Percentiles rank a stretch among this genome's conserved stretches.
Evolutionary conservation across 2,797 vertebrate species (phyloP).

Genomic region (Myoxocephalus aenaeus): DNA sequence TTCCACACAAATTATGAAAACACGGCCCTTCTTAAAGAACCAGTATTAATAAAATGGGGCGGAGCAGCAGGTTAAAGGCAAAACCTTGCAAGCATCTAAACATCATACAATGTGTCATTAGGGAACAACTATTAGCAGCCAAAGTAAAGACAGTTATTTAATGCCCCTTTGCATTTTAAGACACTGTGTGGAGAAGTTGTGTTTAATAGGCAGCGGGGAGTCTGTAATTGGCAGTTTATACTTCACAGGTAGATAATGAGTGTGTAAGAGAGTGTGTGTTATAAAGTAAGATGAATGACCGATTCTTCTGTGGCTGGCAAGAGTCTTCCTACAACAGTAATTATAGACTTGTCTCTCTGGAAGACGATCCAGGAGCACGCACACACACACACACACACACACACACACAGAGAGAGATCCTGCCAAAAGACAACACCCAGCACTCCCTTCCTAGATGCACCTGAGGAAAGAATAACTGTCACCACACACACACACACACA

Average conservation of each 20-base stretch:
- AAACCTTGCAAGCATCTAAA: too few species aligned
- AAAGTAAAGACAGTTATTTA: neutral
- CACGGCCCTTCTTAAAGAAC: too few species aligned
- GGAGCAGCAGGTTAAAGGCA: too few species aligned
- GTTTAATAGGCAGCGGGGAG: conserved; percentile 6
- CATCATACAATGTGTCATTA: neutral
- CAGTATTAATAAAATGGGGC: too few species aligned
- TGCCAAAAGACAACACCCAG: conserved; percentile 66
- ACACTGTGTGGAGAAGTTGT: neutral
- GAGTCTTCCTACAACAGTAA: conserved; percentile 55
- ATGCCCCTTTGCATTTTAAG: too few species aligned
- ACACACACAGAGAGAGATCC: neutral
- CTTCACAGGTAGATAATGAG: conserved; percentile 27
- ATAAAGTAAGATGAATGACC: conserved; percentile 60
- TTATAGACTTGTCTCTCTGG: conserved; percentile 54
- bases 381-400: conserved; percentile 13
- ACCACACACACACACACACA: conserved; percentile 31
- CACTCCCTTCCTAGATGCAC: conserved; percentile 55
- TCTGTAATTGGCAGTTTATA: conserved; percentile 4
- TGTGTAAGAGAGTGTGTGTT: conserved; percentile 6
- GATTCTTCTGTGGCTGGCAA: conserved; percentile 73
- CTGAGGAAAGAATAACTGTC: conserved; percentile 64
- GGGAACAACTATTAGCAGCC: neutral
- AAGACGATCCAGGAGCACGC: conserved; percentile 41
- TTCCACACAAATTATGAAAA: too few species aligned